Percentiles rank a stretch among this genome's conserved stretches.
Conservation (phyloP, 2,113 vertebrate genomes). For the Archilochus colubris region DNA sequence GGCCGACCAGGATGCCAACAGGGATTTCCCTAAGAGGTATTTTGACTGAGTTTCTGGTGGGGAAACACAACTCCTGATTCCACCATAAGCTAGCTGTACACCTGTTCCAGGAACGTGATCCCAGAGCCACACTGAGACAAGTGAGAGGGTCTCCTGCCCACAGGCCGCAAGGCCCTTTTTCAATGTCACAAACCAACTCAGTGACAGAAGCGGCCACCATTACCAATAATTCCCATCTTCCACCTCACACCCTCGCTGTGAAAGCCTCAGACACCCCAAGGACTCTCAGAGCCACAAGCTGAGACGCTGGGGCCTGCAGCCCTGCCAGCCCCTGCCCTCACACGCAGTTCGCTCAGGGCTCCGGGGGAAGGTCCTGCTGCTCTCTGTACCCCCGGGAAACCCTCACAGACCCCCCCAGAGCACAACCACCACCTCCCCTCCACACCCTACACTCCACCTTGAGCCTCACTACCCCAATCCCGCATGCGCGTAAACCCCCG, state of each 20-base stretch:
- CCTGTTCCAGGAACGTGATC: accelerated
- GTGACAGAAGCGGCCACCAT: accelerated
- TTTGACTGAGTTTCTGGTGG: background rate
- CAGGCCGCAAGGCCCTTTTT: background rate
- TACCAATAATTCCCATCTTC: background rate
- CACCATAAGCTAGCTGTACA: accelerated
- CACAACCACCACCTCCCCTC: accelerated
- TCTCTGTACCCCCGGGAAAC: accelerated
- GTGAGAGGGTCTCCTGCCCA: accelerated
- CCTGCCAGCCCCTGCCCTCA: no score
- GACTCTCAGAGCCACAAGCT: background rate
- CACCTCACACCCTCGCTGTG: no score
- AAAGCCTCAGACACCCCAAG: background rate
- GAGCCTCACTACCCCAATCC: accelerated
- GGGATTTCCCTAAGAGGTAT: accelerated
- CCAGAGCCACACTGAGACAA: accelerated
- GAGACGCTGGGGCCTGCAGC: accelerated
- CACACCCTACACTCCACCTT: accelerated
- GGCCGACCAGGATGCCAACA: accelerated
- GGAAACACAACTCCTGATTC: accelerated
- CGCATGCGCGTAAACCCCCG: accelerated
- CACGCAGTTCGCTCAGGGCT: accelerated
- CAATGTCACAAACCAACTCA: background rate
- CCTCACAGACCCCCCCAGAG: accelerated
- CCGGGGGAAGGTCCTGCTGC: accelerated